Conservation (phyloP, 2,888 invertebrate genomes). For the Caenorhabditis uteleia region DNA sequence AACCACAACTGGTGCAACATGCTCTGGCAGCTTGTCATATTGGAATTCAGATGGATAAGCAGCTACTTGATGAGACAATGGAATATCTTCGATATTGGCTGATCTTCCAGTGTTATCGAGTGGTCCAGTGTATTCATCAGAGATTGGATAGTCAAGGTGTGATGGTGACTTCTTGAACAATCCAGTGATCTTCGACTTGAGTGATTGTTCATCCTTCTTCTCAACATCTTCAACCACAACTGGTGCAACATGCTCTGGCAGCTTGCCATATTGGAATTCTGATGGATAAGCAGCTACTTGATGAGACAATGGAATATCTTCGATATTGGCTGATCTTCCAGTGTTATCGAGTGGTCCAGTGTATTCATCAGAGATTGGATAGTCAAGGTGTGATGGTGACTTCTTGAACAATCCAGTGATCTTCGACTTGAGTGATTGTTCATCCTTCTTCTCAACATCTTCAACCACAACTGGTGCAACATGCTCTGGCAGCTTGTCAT, state of each 20-base stretch:
- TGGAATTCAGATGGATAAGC: constrained; percentile 14
- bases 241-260: constrained; percentile 15
- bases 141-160: constrained; percentile 43
- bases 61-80: constrained; percentile 37
- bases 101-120: constrained; percentile 25
- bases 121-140: constrained; percentile 43
- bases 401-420: constrained; percentile 11
- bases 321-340: constrained; percentile 7
- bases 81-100: constrained; percentile 33
- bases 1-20: constrained; percentile 4
- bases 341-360: constrained; percentile 31
- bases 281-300: constrained; percentile 1
- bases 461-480: constrained; percentile 6
- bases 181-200: constrained; percentile 34
- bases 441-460: constrained; percentile 14
- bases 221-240: constrained; percentile 8
- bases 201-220: constrained; percentile 9
- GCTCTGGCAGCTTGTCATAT: constrained; percentile 18
- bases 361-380: constrained; percentile 37
- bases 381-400: constrained; percentile 42
- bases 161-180: constrained; percentile 44
- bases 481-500: constrained; percentile 8
- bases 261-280: constrained; percentile 21
- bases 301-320: constrained; percentile 6
- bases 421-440: constrained; percentile 17